Evolutionary conservation across 2,797 vertebrate genomes (phyloP).

Genomic region (Mormyrops boulengeri): DNA sequence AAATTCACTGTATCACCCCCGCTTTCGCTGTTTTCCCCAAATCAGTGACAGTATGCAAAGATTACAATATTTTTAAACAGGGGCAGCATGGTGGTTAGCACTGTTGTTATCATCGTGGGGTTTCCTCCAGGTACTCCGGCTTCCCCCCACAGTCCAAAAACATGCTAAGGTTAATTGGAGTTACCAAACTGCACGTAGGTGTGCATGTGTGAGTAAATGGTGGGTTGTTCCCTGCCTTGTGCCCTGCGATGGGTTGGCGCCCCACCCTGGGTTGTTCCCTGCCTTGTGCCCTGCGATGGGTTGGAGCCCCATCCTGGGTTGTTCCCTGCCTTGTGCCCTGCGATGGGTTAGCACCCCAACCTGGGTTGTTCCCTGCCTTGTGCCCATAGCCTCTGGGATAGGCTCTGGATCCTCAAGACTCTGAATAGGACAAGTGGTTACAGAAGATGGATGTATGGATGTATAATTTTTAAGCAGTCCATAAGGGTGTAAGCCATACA

Average conservation of each 20-base stretch:
- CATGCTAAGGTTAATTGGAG: background rate
- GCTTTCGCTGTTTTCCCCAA: background rate
- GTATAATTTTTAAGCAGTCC: background rate
- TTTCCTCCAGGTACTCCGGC: background rate
- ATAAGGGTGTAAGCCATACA: background rate
- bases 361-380: background rate
- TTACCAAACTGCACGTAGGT: background rate
- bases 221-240: too few relatives aligned
- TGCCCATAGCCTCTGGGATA: background rate
- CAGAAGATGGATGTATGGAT: background rate
- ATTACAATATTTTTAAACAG: background rate
- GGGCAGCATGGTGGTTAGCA: background rate
- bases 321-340: background rate
- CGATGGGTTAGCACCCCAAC: background rate
- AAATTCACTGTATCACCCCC: background rate
- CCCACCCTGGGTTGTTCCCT: too few relatives aligned
- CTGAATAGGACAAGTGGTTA: background rate
- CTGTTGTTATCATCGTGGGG: background rate
- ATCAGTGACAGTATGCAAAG: background rate
- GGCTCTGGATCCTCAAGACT: background rate
- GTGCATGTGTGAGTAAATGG: background rate
- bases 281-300: too few relatives aligned
- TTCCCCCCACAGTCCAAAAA: background rate
- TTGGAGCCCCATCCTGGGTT: too few relatives aligned
- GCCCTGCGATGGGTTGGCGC: too few relatives aligned